A percentile compares a stretch with the other conserved stretches of the same genome.
Evolutionary conservation across 2,888 invertebrate species (phyloP).

Genomic region (Chrysodeixis includens): DNA sequence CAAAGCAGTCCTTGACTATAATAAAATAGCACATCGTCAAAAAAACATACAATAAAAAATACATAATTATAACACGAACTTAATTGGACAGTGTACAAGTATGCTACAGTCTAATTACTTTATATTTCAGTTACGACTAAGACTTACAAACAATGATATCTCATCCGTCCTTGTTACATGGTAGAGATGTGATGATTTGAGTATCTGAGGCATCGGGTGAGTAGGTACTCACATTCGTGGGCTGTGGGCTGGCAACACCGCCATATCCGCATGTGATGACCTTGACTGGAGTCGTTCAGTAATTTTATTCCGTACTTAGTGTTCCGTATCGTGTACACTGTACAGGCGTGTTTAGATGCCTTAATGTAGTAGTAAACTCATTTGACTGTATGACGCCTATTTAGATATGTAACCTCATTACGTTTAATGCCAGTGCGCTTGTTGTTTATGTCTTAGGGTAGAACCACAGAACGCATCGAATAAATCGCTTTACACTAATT

Average conservation of each 20-base stretch:
- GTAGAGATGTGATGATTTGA: conserved; percentile 20
- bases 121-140: background rate
- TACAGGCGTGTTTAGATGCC: conserved; percentile 66
- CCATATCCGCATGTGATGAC: conserved; percentile 81
- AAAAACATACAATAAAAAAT: background rate
- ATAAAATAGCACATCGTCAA: background rate
- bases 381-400: conserved; percentile 48
- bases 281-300: conserved; percentile 78
- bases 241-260: conserved; percentile 77
- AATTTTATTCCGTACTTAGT: conserved; percentile 81
- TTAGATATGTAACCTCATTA: conserved; percentile 41
- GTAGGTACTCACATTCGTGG: conserved; percentile 59
- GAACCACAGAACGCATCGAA: background rate
- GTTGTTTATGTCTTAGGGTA: conserved; percentile 18
- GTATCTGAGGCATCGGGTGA: conserved; percentile 1
- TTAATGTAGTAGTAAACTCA: conserved; percentile 57
- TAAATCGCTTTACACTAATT: conserved; percentile 1
- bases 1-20: background rate
- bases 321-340: conserved; percentile 81
- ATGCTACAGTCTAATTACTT: conserved; percentile 1
- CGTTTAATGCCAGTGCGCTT: conserved; percentile 19
- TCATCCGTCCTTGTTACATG: conserved; percentile 25
- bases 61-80: background rate
- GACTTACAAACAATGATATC: conserved; percentile 15
- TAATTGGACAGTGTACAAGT: background rate